phyloP scores from a whole-genome alignment of 2,888 invertebrate species.

The Drosophila mimetica region DNA sequence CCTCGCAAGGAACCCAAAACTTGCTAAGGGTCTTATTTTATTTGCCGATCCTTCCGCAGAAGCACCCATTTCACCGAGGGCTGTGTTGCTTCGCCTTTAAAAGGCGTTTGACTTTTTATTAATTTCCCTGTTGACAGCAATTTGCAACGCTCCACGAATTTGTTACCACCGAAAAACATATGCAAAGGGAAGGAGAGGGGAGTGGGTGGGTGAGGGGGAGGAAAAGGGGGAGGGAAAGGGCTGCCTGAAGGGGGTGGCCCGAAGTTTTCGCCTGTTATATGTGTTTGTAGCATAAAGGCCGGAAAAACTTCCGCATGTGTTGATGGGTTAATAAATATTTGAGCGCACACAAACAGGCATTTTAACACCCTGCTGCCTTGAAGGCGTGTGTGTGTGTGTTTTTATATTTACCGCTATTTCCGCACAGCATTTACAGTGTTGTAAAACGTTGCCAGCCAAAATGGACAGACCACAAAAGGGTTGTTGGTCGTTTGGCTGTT shows the following conservation, averaged over 20 bases:
- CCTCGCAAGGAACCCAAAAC: conserved; percentile 40
- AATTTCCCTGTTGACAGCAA: conserved; percentile 79
- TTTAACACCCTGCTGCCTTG: conserved; percentile 32
- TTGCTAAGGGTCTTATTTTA: conserved; percentile 47
- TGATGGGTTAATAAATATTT: conserved; percentile 84
- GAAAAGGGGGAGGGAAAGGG: conserved; percentile 6
- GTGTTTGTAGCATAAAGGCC: conserved; percentile 71
- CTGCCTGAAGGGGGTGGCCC: conserved; percentile 8
- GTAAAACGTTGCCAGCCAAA: conserved; percentile 71
- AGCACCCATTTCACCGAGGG: conserved; percentile 7
- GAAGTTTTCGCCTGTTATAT: conserved; percentile 31
- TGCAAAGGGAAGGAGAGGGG: background rate
- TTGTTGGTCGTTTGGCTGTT: conserved; percentile 57
- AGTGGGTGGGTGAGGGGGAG: background rate
- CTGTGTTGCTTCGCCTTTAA: conserved; percentile 52
- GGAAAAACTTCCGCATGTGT: conserved; percentile 78
- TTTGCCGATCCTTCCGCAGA: conserved; percentile 58
- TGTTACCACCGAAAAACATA: conserved; percentile 66
- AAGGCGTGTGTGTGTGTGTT: conserved; percentile 44
- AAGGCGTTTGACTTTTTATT: conserved; percentile 76
- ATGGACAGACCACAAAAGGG: conserved; percentile 75
- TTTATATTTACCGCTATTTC: conserved; percentile 80
- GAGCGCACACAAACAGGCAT: conserved; percentile 62
- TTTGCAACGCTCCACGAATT: conserved; percentile 78
- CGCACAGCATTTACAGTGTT: conserved; percentile 72